These are phyloP conservation scores for Papilio polytes DNA, from an alignment of 1,140 invertebrate genomes.

Conservation along the genomic window DNA sequence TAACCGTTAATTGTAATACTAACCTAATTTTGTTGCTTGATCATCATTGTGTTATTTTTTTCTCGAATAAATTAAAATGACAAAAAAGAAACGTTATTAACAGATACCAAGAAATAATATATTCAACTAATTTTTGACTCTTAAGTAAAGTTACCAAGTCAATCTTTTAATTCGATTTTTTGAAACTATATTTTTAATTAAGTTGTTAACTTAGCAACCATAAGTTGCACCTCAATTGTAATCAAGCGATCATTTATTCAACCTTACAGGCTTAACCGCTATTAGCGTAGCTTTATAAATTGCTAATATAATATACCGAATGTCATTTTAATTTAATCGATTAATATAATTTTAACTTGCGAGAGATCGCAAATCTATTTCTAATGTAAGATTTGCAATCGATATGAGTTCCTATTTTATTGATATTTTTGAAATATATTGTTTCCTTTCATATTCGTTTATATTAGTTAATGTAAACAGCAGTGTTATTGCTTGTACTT, in stretches of 20 bases:
- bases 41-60: neutral
- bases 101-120: neutral
- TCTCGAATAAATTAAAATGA: conserved; percentile 14
- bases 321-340: conserved; percentile 19
- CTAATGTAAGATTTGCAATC: conserved; percentile 63
- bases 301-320: neutral
- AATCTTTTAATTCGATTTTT: no score
- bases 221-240: neutral
- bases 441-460: conserved; percentile 67
- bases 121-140: no score
- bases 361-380: conserved; percentile 27
- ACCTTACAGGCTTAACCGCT: neutral
- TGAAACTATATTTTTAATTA: neutral
- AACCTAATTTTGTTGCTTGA: conserved; percentile 9
- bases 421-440: conserved; percentile 63
- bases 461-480: conserved; percentile 52
- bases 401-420: conserved; percentile 80
- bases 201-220: neutral
- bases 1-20: conserved; percentile 32
- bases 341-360: neutral
- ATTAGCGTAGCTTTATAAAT: neutral
- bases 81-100: neutral
- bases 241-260: neutral
- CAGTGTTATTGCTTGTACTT: conserved; percentile 45
- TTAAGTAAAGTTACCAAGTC: no score